A percentile compares a stretch with the other conserved stretches of the same genome.
phyloP scores from a whole-genome alignment of 2,888 invertebrate species.

The Polydrusus tereticollis region DNA sequence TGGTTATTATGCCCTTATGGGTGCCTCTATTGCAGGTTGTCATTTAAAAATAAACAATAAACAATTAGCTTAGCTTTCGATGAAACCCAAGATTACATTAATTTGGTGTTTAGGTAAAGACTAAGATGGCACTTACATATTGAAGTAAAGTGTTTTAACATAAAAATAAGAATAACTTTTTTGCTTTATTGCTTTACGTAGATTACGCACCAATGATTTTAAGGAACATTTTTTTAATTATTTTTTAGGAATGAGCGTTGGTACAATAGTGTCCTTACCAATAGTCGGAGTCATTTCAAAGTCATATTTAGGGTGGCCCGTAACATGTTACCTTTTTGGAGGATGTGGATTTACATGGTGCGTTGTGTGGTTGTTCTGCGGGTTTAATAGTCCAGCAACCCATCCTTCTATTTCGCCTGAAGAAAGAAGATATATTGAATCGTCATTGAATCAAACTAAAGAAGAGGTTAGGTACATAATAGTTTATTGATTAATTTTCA shows the following conservation, averaged over 20 bases:
- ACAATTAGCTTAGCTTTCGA: too few relatives aligned
- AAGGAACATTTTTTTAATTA: background rate
- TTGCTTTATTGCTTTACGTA: background rate
- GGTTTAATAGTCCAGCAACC: constrained; percentile 10
- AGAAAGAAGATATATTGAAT: constrained; percentile 36
- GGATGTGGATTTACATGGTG: constrained; percentile 15
- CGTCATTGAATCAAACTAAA: constrained; percentile 20
- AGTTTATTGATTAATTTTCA: background rate
- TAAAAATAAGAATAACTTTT: too few relatives aligned
- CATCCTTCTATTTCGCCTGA: constrained; percentile 31
- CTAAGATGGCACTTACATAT: too few relatives aligned
- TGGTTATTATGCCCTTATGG: too few relatives aligned
- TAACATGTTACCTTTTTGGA: constrained; percentile 33
- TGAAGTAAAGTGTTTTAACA: too few relatives aligned
- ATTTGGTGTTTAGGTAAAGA: too few relatives aligned
- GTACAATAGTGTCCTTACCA: constrained; percentile 20
- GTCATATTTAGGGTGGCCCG: constrained; percentile 35
- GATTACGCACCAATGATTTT: background rate
- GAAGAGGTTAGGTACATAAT: constrained; percentile 18
- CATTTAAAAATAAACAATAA: too few relatives aligned
- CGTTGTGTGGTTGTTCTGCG: constrained; percentile 15
- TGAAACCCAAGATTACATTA: too few relatives aligned
- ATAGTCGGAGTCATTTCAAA: constrained; percentile 28
- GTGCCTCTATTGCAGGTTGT: too few relatives aligned
- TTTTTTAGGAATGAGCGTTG: constrained; percentile 21